phyloP scores from a whole-genome alignment of 2,797 vertebrate species.

The Meriones psammophilus region DNA sequence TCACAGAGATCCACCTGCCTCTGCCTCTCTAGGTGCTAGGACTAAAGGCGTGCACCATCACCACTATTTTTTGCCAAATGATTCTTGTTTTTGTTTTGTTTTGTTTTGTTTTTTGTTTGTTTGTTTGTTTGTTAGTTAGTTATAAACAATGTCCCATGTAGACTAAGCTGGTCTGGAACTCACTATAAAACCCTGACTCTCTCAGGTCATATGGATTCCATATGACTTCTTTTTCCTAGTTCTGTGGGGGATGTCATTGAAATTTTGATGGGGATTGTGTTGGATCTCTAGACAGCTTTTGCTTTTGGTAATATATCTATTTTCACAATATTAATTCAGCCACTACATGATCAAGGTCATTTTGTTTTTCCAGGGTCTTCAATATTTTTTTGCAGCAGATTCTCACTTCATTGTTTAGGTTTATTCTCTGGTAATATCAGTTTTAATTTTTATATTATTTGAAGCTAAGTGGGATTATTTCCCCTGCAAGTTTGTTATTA shows the following conservation, averaged over 20 bases:
- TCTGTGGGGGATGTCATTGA: not conserved
- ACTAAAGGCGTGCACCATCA: too few species aligned
- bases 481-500: not conserved
- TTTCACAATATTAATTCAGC: not conserved
- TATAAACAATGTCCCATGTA: not conserved
- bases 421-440: not conserved
- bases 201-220: not conserved
- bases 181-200: not conserved
- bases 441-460: not conserved
- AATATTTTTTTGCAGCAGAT: not conserved
- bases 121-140: too few species aligned
- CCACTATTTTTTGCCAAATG: not conserved
- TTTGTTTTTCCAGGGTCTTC: not conserved
- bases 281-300: not conserved
- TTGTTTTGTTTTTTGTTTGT: not conserved
- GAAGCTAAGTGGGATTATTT: not conserved
- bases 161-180: not conserved
- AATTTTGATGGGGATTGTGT: not conserved
- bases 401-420: not conserved
- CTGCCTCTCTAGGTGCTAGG: too few species aligned
- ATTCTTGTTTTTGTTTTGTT: not conserved
- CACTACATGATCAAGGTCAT: not conserved
- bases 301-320: not conserved
- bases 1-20: too few species aligned
- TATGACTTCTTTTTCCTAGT: not conserved